Conservation (phyloP, 1,140 invertebrate genomes). For the Samia ricini region DNA sequence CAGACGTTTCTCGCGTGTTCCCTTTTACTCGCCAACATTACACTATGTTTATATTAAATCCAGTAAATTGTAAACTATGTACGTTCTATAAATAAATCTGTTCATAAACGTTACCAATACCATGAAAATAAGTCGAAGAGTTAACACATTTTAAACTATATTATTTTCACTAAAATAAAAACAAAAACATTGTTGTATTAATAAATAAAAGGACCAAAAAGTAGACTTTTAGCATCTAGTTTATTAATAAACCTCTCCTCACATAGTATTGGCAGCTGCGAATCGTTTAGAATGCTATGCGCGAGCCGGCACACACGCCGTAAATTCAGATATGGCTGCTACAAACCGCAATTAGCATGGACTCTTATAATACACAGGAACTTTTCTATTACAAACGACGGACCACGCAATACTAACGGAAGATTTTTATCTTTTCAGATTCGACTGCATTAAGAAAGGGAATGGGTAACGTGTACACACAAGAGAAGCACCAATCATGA, state of each 20-base stretch:
- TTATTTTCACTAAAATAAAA: too few species aligned
- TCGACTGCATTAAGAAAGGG: conserved; percentile 44
- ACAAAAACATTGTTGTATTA: neutral
- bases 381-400: conserved; percentile 40
- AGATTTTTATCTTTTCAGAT: conserved; percentile 53
- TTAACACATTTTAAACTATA: neutral
- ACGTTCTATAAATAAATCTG: neutral
- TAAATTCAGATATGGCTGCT: conserved; percentile 64
- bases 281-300: conserved; percentile 49
- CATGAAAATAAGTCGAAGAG: neutral
- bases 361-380: conserved; percentile 32
- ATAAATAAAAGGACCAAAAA: neutral
- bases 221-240: neutral
- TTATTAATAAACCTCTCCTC: neutral
- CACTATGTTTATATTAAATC: conserved; percentile 40
- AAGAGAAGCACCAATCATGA: conserved; percentile 58
- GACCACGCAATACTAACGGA: conserved; percentile 15
- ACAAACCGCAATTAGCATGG: conserved; percentile 70
- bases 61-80: conserved; percentile 13
- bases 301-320: conserved; percentile 34
- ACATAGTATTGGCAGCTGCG: conserved; percentile 37
- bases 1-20: conserved; percentile 44
- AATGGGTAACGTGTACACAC: conserved; percentile 67
- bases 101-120: neutral
- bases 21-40: conserved; percentile 47